Percentiles rank a stretch among this genome's conserved stretches.
phyloP scores from a whole-genome alignment of 2,113 vertebrate species.

The Garra rufa region DNA sequence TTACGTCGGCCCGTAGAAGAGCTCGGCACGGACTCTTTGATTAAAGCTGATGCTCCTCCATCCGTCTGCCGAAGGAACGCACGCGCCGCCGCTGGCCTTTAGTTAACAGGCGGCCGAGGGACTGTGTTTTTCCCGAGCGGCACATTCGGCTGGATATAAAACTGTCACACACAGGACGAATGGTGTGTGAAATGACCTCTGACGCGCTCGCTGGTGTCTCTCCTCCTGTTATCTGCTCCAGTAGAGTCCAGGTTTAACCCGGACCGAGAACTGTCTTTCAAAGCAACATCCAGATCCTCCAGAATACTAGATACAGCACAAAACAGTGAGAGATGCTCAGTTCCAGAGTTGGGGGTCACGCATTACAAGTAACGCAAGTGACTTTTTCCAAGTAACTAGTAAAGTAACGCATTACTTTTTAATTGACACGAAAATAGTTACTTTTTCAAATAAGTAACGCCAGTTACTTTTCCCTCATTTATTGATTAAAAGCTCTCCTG shows the following conservation, averaged over 20 bases:
- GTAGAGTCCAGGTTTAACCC: background rate
- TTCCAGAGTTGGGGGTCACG: too few species aligned
- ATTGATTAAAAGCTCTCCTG: too few species aligned
- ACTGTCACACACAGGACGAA: constrained; percentile 32
- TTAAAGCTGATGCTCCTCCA: constrained; percentile 29
- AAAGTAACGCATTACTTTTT: too few species aligned
- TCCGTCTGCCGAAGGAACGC: background rate
- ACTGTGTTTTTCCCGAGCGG: background rate
- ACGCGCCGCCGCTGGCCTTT: background rate
- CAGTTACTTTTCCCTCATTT: too few species aligned
- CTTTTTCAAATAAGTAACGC: too few species aligned
- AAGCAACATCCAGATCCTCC: background rate
- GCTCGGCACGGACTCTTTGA: background rate
- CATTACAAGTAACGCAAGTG: too few species aligned
- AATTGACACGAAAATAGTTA: too few species aligned
- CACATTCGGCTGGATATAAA: constrained; percentile 43
- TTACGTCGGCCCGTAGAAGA: background rate
- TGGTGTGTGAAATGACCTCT: constrained; percentile 38
- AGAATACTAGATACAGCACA: background rate
- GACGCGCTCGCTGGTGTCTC: background rate
- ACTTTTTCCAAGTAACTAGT: too few species aligned
- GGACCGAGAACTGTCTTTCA: background rate
- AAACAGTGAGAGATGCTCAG: too few species aligned
- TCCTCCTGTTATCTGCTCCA: background rate
- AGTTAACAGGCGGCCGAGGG: background rate